phyloP scores from a whole-genome alignment of 1,140 invertebrate genomes.

The Drosophila obscura region DNA sequence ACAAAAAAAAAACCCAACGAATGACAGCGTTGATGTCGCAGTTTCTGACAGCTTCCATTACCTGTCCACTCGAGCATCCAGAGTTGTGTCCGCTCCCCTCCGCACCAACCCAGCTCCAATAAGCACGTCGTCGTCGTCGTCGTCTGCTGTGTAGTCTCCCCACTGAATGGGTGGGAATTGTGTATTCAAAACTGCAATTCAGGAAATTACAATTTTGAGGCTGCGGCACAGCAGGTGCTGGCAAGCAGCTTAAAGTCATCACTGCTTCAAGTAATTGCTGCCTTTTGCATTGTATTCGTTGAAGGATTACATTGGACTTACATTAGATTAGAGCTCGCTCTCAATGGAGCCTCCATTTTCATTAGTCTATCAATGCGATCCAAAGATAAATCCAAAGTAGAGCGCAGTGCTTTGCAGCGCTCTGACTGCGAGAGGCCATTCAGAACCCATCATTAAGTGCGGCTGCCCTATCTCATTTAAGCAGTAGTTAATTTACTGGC shows the following conservation, averaged over 20 bases:
- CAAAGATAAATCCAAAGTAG: constrained; percentile 7
- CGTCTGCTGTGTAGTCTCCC: constrained; percentile 28
- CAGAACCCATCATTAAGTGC: constrained; percentile 54
- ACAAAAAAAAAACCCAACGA: constrained; percentile 14
- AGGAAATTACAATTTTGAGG: constrained; percentile 63
- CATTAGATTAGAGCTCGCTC: background rate
- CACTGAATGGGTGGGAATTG: constrained; percentile 48
- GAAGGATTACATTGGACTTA: constrained; percentile 20
- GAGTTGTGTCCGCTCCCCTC: constrained; percentile 14
- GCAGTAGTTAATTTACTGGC: constrained; percentile 46
- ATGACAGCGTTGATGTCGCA: constrained; percentile 53
- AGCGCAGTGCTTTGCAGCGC: background rate
- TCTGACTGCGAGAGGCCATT: constrained; percentile 9
- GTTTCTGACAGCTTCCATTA: constrained; percentile 57
- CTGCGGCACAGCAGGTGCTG: constrained; percentile 15
- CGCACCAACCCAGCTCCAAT: constrained; percentile 22
- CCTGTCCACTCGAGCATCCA: constrained; percentile 52
- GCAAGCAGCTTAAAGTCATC: constrained; percentile 60
- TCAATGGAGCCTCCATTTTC: too few relatives aligned
- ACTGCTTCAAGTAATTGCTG: constrained; percentile 46
- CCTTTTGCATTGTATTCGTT: constrained; percentile 31
- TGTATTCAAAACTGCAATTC: constrained; percentile 67
- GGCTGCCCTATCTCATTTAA: constrained; percentile 43
- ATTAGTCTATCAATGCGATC: background rate
- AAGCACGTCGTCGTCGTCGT: constrained; percentile 28